phyloP scores from a whole-genome alignment of 2,113 vertebrate species.

The Hyperoodon ampullatus region DNA sequence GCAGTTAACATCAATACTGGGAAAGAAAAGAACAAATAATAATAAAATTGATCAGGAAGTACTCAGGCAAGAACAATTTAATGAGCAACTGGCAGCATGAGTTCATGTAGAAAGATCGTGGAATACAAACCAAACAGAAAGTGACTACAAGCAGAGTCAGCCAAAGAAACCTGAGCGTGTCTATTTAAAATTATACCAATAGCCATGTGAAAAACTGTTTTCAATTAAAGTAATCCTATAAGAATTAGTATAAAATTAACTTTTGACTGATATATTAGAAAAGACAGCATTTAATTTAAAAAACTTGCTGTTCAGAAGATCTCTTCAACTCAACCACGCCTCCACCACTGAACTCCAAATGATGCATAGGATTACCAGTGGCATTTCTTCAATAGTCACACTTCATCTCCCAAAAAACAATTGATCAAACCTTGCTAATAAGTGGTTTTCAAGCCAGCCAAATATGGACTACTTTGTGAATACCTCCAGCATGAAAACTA shows the following conservation, averaged over 20 bases:
- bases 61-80: conserved; percentile 74
- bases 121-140: conserved; percentile 28
- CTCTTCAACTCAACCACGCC: neutral
- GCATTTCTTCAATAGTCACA: neutral
- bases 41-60: conserved; percentile 75
- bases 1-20: conserved; percentile 71
- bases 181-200: neutral
- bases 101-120: neutral
- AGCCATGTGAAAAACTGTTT: neutral
- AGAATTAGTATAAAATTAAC: conserved; percentile 23
- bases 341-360: neutral
- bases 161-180: neutral
- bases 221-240: conserved; percentile 16
- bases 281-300: neutral
- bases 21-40: conserved; percentile 72
- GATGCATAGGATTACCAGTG: neutral
- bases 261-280: neutral
- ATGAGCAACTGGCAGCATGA: conserved; percentile 69
- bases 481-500: neutral
- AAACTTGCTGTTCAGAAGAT: neutral
- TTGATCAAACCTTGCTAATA: neutral
- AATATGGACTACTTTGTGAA: neutral
- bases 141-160: neutral
- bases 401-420: neutral
- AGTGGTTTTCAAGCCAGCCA: neutral